Evolutionary conservation across 2,113 vertebrate species (phyloP).

Genomic region (Tenrec ecaudatus): DNA sequence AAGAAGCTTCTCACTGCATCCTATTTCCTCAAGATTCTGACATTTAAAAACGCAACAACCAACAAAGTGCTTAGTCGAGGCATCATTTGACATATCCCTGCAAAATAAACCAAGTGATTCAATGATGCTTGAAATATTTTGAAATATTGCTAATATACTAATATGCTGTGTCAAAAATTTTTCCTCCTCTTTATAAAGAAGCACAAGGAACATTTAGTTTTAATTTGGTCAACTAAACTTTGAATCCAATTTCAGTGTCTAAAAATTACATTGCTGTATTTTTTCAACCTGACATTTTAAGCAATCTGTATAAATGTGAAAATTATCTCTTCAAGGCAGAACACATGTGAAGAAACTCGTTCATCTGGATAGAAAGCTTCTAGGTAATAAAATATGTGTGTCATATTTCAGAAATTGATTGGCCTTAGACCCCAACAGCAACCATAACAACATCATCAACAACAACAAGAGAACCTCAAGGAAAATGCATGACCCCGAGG

Average conservation of each 20-base stretch:
- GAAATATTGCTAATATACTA: slow-evolving; percentile 48
- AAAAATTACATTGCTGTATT: slow-evolving; percentile 2
- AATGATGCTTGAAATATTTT: slow-evolving; percentile 51
- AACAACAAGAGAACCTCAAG: not conserved
- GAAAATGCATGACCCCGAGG: not conserved
- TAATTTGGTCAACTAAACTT: slow-evolving; percentile 49
- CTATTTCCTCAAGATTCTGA: slow-evolving; percentile 65
- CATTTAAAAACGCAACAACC: slow-evolving; percentile 76
- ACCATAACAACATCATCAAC: too few relatives aligned
- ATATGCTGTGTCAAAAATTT: slow-evolving; percentile 47
- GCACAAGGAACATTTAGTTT: not conserved
- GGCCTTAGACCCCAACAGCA: not conserved
- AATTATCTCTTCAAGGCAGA: slow-evolving; percentile 24
- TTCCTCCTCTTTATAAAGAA: slow-evolving; percentile 35
- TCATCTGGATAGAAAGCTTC: slow-evolving; percentile 35
- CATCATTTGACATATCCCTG: slow-evolving; percentile 11
- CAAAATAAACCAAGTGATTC: slow-evolving; percentile 43
- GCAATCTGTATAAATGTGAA: not conserved
- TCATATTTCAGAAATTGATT: slow-evolving; percentile 31
- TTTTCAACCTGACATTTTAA: slow-evolving; percentile 56
- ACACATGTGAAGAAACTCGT: slow-evolving; percentile 48
- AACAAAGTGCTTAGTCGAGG: slow-evolving; percentile 62
- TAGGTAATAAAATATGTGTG: not conserved
- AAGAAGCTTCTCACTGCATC: slow-evolving; percentile 81
- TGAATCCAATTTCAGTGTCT: not conserved